A percentile compares a stretch with the other conserved stretches of the same genome.
Conservation (phyloP, 2,888 invertebrate genomes). For the Drosophila ochracea region DNA sequence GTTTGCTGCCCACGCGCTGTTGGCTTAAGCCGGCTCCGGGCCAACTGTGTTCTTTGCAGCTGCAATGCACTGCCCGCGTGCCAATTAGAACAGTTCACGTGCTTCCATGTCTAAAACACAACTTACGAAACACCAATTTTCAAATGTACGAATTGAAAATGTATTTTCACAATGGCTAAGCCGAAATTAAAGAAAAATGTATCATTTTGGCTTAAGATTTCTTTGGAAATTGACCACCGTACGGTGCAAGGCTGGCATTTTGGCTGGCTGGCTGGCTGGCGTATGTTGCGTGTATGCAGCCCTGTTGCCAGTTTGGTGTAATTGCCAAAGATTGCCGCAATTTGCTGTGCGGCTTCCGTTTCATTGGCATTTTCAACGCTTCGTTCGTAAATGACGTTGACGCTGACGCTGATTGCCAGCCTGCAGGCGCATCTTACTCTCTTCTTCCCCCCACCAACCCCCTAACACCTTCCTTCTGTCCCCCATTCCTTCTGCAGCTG, state of each 20-base stretch:
- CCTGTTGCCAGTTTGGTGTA: conserved; percentile 37
- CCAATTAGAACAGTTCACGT: conserved; percentile 1
- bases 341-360: conserved; percentile 71
- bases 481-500: neutral
- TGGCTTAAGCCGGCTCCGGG: neutral
- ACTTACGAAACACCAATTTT: neutral
- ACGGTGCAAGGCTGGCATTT: conserved; percentile 4
- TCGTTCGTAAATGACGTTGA: conserved; percentile 66
- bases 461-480: neutral
- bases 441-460: neutral
- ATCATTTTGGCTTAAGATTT: neutral
- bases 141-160: neutral
- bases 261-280: too few species aligned
- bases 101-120: neutral
- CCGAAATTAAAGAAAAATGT: neutral
- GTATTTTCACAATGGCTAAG: neutral
- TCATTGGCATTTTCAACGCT: conserved; percentile 78
- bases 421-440: conserved; percentile 45
- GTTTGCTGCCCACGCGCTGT: conserved; percentile 55
- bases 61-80: neutral
- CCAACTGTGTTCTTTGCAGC: conserved; percentile 3
- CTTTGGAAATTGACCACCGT: neutral
- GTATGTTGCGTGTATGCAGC: conserved; percentile 20
- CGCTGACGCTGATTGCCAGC: conserved; percentile 70
- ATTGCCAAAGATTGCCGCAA: conserved; percentile 55